phyloP scores from a whole-genome alignment of 2,797 vertebrate species.

The Petrocephalus schoutedeni region DNA sequence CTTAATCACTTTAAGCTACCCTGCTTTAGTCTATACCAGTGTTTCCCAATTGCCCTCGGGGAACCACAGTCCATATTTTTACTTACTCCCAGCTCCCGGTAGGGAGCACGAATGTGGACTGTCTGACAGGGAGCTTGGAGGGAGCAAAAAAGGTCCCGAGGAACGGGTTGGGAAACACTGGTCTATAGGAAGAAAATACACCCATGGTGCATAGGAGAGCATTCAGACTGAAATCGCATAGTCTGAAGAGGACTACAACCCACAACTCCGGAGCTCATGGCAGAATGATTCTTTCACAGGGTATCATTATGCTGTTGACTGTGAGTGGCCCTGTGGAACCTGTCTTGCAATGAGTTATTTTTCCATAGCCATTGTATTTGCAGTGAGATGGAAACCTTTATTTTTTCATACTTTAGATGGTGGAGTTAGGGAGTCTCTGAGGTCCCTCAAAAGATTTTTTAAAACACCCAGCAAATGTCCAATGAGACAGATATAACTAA shows the following conservation, averaged over 20 bases:
- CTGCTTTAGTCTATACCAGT: not conserved
- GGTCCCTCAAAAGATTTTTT: not conserved
- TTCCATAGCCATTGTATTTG: not conserved
- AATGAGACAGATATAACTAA: not conserved
- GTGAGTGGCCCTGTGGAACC: not conserved
- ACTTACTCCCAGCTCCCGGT: too few relatives aligned
- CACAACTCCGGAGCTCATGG: not conserved
- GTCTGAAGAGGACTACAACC: not conserved
- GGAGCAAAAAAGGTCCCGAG: too few relatives aligned
- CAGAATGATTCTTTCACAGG: not conserved
- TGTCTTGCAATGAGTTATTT: not conserved
- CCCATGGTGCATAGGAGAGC: not conserved
- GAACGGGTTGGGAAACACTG: too few relatives aligned
- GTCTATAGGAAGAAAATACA: not conserved
- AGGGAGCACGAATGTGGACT: too few relatives aligned
- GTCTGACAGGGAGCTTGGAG: too few relatives aligned
- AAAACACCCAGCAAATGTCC: not conserved
- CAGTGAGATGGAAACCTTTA: not conserved
- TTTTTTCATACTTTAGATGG: not conserved
- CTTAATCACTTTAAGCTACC: not conserved
- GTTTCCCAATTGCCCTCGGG: too few relatives aligned
- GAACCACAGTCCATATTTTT: too few relatives aligned
- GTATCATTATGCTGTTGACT: not conserved
- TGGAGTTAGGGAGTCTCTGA: not conserved
- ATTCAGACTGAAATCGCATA: not conserved